Evolutionary conservation across 1,140 invertebrate genomes (phyloP).

Genomic region (Ceratosolen fusciceps): DNA sequence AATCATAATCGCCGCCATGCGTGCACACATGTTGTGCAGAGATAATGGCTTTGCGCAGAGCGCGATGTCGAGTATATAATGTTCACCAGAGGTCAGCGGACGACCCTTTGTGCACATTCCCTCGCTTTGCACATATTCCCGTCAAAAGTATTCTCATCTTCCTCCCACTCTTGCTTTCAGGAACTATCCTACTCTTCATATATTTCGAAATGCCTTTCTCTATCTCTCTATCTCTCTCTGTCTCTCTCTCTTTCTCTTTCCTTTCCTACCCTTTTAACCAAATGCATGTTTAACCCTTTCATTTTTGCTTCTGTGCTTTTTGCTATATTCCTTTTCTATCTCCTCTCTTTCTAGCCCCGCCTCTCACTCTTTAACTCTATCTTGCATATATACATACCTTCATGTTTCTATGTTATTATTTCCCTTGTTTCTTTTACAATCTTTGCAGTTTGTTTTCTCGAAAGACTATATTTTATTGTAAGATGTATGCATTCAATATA

Average conservation of each 20-base stretch:
- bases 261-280: neutral
- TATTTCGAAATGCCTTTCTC: too few species aligned
- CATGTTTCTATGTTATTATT: neutral
- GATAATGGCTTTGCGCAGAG: conserved; percentile 57
- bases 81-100: conserved; percentile 56
- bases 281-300: conserved; percentile 2
- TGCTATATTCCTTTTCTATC: neutral
- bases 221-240: conserved; percentile 19
- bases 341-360: neutral
- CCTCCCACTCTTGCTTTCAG: too few species aligned
- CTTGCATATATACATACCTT: neutral
- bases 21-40: conserved; percentile 50
- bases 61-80: conserved; percentile 5
- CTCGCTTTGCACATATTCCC: conserved; percentile 45
- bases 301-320: conserved; percentile 28
- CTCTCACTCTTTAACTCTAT: neutral
- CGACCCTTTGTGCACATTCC: conserved; percentile 49
- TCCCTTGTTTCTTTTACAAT: neutral
- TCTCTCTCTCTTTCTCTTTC: conserved; percentile 12
- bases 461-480: conserved; percentile 40
- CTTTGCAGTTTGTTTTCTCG: too few species aligned
- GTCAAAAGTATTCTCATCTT: conserved; percentile 9
- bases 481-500: neutral
- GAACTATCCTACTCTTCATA: too few species aligned
- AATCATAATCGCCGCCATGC: conserved; percentile 53